phyloP scores from a whole-genome alignment of 2,113 vertebrate species.

The Sapajus apella region DNA sequence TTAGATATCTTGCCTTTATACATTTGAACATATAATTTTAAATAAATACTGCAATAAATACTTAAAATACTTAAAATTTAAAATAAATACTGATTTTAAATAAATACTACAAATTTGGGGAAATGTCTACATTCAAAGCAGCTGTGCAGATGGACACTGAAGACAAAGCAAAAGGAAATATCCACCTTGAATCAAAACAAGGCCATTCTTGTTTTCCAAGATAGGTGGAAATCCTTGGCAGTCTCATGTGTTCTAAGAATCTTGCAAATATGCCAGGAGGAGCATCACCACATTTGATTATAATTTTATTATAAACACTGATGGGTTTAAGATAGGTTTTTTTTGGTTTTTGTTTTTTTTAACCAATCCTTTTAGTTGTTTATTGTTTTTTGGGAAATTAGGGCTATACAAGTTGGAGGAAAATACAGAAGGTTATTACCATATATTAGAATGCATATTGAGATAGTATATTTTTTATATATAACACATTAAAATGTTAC shows the following conservation, averaged over 20 bases:
- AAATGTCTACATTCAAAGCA: conserved; percentile 80
- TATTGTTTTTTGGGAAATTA: conserved; percentile 55
- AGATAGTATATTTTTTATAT: background rate
- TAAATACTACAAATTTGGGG: conserved; percentile 48
- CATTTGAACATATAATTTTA: conserved; percentile 69
- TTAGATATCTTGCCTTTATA: conserved; percentile 34
- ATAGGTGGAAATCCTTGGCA: conserved; percentile 67
- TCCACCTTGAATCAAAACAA: conserved; percentile 81
- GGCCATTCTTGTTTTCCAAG: conserved; percentile 78
- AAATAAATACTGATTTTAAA: conserved; percentile 80
- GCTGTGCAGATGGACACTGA: conserved; percentile 79
- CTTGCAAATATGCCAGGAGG: conserved; percentile 72
- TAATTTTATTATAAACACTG: conserved; percentile 75
- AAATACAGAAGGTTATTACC: background rate
- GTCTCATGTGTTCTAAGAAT: conserved; percentile 73
- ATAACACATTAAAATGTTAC: background rate
- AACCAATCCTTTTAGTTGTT: conserved; percentile 52
- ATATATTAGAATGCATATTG: background rate
- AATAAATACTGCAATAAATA: conserved; percentile 55
- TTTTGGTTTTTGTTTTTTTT: too few relatives aligned
- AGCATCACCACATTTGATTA: conserved; percentile 65
- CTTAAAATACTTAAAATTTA: too few relatives aligned
- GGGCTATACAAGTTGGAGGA: conserved; percentile 10
- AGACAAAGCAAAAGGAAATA: conserved; percentile 76
- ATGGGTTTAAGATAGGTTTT: conserved; percentile 53